These are phyloP conservation scores for Serilophus lunatus DNA, from an alignment of 2,113 vertebrate genomes.

Conservation along the genomic window DNA sequence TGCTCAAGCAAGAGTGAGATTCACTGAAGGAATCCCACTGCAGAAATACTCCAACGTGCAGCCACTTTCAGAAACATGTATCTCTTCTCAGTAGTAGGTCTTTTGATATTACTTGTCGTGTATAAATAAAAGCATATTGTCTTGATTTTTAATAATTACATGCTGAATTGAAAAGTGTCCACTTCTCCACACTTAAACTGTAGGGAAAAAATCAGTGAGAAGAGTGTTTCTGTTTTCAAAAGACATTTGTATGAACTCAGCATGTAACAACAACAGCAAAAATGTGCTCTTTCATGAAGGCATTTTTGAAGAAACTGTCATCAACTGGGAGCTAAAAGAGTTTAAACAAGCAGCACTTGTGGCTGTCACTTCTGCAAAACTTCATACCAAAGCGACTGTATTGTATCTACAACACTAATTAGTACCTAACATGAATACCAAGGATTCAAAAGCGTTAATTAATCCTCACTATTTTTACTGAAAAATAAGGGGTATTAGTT, in stretches of 20 bases:
- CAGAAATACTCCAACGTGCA: background rate
- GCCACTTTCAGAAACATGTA: background rate
- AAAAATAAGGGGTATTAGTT: background rate
- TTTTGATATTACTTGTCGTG: background rate
- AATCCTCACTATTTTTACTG: background rate
- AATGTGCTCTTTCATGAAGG: background rate
- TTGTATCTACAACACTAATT: background rate
- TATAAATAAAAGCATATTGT: background rate
- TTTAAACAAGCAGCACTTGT: background rate
- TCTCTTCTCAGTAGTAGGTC: background rate
- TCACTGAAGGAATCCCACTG: too few species aligned
- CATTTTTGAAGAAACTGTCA: background rate
- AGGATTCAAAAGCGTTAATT: background rate
- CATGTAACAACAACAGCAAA: background rate
- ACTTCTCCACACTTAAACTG: background rate
- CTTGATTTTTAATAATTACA: conserved; percentile 8
- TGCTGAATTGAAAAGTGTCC: background rate
- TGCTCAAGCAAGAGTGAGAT: background rate
- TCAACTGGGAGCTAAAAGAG: background rate
- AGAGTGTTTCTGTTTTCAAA: background rate
- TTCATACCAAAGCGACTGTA: background rate
- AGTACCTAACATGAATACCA: background rate
- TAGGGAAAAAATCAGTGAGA: background rate
- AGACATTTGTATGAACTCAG: background rate
- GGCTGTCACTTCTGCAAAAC: background rate